phyloP scores from a whole-genome alignment of 2,797 vertebrate species.

The Synanceia verrucosa region DNA sequence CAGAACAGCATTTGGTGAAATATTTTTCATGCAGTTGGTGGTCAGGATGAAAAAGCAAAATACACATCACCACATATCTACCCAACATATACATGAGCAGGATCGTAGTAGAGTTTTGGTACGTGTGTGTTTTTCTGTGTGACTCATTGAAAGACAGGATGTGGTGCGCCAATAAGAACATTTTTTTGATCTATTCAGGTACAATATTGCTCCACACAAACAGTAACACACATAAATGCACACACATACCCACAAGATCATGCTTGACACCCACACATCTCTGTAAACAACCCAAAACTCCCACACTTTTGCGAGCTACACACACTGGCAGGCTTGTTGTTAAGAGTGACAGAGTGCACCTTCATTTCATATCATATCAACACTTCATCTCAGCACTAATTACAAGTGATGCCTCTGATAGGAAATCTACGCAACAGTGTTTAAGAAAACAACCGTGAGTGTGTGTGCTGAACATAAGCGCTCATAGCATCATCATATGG shows the following conservation, averaged over 20 bases:
- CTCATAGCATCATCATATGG: conserved; percentile 11
- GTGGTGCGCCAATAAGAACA: conserved; percentile 64
- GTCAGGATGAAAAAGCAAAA: background rate
- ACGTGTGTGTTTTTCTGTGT: conserved; percentile 49
- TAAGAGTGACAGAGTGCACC: conserved; percentile 59
- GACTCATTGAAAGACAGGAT: conserved; percentile 73
- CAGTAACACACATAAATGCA: conserved; percentile 65
- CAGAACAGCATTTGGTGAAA: background rate
- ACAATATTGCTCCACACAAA: conserved; percentile 66
- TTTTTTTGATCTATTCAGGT: conserved; percentile 61
- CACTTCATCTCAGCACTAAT: conserved; percentile 51
- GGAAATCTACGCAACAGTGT: conserved; percentile 2
- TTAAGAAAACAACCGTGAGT: conserved; percentile 20
- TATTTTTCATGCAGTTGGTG: background rate
- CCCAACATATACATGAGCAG: background rate
- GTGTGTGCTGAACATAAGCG: background rate
- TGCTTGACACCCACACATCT: conserved; percentile 67
- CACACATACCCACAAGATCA: conserved; percentile 62
- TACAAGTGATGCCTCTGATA: conserved; percentile 50
- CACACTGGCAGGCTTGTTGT: conserved; percentile 49
- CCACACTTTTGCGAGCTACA: conserved; percentile 67
- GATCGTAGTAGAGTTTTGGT: conserved; percentile 28
- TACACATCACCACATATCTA: background rate
- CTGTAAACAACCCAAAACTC: conserved; percentile 70
- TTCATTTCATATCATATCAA: conserved; percentile 62